A percentile compares a stretch with the other conserved stretches of the same genome.
Evolutionary conservation across 2,888 invertebrate genomes (phyloP).

Genomic region (Meta bourneti): DNA sequence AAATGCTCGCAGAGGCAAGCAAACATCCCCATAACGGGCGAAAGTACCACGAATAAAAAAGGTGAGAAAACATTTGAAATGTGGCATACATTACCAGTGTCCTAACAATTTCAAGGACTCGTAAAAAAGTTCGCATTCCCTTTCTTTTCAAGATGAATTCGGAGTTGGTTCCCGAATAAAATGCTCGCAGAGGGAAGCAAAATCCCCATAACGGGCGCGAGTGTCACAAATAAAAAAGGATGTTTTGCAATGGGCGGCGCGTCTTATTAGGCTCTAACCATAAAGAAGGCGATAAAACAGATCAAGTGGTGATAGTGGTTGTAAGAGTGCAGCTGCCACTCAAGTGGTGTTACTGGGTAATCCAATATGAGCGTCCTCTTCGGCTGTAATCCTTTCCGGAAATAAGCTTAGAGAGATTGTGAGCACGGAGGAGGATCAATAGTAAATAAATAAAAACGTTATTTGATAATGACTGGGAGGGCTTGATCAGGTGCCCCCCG

Average conservation of each 20-base stretch:
- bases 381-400: slow-evolving; percentile 75
- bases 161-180: not conserved
- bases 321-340: slow-evolving; percentile 72
- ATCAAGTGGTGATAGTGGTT: slow-evolving; percentile 73
- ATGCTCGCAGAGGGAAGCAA: not conserved
- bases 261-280: slow-evolving; percentile 69
- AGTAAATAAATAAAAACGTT: slow-evolving; percentile 77
- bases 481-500: slow-evolving; percentile 74
- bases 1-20: too few species aligned
- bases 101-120: too few species aligned
- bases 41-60: too few species aligned
- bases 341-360: slow-evolving; percentile 75
- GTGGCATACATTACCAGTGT: too few species aligned
- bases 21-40: too few species aligned
- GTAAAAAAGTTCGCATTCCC: not conserved
- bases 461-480: slow-evolving; percentile 77
- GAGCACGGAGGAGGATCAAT: slow-evolving; percentile 74
- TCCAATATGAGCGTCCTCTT: slow-evolving; percentile 76
- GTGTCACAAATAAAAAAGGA: not conserved
- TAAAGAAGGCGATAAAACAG: slow-evolving; percentile 71
- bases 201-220: not conserved
- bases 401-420: slow-evolving; percentile 76
- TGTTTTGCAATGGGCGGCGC: not conserved
- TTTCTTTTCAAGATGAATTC: not conserved
- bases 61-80: too few species aligned